phyloP scores from a whole-genome alignment of 2,797 vertebrate species.

The Micropoecilia bifurca region DNA sequence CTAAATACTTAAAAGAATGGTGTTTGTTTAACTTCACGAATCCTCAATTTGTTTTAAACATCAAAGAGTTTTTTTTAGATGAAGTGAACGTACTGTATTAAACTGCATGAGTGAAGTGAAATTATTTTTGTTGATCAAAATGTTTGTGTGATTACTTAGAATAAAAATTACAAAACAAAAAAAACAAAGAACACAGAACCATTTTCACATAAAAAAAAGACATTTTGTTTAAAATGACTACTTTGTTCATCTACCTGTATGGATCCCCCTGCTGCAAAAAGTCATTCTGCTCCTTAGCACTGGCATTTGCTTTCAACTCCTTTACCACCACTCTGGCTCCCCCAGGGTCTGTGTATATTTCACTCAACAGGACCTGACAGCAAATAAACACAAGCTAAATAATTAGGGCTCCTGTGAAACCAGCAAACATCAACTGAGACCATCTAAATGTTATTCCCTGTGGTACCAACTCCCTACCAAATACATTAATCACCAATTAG shows the following conservation, averaged over 20 bases:
- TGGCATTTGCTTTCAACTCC: constrained; percentile 93
- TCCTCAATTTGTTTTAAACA: neutral
- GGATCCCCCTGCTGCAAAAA: constrained; percentile 95
- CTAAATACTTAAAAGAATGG: neutral
- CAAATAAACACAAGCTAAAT: constrained; percentile 2
- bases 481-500: neutral
- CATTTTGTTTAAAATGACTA: neutral
- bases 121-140: neutral
- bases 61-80: neutral
- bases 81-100: neutral
- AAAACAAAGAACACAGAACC: neutral
- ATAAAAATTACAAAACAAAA: neutral
- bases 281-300: constrained; percentile 90
- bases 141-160: neutral
- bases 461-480: neutral
- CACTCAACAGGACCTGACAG: constrained; percentile 92
- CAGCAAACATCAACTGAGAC: neutral
- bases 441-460: neutral
- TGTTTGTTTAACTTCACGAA: neutral
- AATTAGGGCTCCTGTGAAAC: neutral
- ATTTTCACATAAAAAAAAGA: neutral
- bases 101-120: neutral
- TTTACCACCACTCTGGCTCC: constrained; percentile 91
- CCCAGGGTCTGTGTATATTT: constrained; percentile 91
- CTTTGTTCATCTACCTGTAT: constrained; percentile 85